Evolutionary conservation across 2,888 invertebrate genomes (phyloP), one percentile per base, ranked within the genome.

Genomic region (Sericinus montela): DNA sequence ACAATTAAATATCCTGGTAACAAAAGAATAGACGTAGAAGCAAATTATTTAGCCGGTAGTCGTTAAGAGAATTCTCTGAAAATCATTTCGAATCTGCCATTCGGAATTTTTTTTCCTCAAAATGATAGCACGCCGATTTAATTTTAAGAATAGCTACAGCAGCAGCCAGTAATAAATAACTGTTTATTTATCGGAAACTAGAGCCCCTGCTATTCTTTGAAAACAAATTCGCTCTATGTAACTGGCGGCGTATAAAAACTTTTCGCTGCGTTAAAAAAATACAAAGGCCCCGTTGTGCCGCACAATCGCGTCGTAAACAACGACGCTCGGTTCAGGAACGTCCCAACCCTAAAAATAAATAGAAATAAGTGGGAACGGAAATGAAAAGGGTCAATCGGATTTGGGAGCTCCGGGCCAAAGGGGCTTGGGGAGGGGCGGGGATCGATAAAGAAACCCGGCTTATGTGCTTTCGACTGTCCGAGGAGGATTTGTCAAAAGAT

Each of bases 381-480:
- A 65, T 67, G 66, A 68, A 69, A 72, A 70, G 79, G 76, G 76
- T 72, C 74, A 67, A 72, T 67, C 58, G 59, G 66, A 68, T 67
- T 60, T 63, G 58, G 57, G 59, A 63, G 51, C 57, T 63, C 60
- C 56, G 54, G 47, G 52, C 53, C 55, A 7, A 8, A 10, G 23
- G 19, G 30, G 10, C 48, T 3, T 19, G 53, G 52, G 56, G 6
- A 25, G 43, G 25, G 13, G 10, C 34, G 43, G 32, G 14, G 13
- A 10, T 43, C 35, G 13, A 35, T 35, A 32, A 43, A 35, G 34
- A 19, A 14, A 3, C 10, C 28, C 40, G 28, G 16, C 29, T 30
- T 30, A 16, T 28, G 25, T 42, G 43, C 34, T 23, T 14, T 23
- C 25, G 14, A 14, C 23, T 25, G 23, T 23, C 34, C 34, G 14